These are phyloP conservation scores for Taeniopygia guttata DNA, from an alignment of 2,797 vertebrate genomes.

Conservation along the genomic window DNA sequence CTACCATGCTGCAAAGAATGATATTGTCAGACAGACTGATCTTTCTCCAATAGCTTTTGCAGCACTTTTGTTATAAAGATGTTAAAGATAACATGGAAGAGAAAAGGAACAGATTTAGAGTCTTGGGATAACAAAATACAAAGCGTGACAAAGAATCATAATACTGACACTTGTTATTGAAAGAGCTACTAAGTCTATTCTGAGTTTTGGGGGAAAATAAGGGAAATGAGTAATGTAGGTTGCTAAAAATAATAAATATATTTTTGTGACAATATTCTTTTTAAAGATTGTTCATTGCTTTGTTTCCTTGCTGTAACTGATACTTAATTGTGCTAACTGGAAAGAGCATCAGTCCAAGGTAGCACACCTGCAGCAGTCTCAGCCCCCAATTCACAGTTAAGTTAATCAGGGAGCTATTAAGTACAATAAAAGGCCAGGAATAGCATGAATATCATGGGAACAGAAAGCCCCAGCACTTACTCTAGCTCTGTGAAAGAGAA, in stretches of 20 bases:
- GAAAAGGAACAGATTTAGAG: conserved; percentile 38
- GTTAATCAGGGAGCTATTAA: not conserved
- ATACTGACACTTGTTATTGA: not conserved
- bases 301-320: not conserved
- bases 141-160: conserved; percentile 12
- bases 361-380: not conserved
- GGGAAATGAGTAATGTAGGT: not conserved
- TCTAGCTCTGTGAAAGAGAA: not conserved
- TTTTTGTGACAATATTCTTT: not conserved
- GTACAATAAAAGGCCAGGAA: not conserved
- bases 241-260: not conserved
- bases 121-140: conserved; percentile 17
- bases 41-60: conserved; percentile 42
- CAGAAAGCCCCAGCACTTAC: not conserved
- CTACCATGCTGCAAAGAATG: conserved; percentile 18
- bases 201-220: not conserved
- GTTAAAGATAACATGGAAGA: conserved; percentile 41
- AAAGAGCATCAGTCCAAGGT: not conserved
- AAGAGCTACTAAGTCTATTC: not conserved
- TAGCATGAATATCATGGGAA: not conserved
- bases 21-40: conserved; percentile 49
- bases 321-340: not conserved
- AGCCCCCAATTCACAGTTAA: not conserved
- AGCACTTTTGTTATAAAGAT: conserved; percentile 51
- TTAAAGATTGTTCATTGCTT: not conserved